phyloP scores from a whole-genome alignment of 2,113 vertebrate species.

The Mionectes macconnelli region DNA sequence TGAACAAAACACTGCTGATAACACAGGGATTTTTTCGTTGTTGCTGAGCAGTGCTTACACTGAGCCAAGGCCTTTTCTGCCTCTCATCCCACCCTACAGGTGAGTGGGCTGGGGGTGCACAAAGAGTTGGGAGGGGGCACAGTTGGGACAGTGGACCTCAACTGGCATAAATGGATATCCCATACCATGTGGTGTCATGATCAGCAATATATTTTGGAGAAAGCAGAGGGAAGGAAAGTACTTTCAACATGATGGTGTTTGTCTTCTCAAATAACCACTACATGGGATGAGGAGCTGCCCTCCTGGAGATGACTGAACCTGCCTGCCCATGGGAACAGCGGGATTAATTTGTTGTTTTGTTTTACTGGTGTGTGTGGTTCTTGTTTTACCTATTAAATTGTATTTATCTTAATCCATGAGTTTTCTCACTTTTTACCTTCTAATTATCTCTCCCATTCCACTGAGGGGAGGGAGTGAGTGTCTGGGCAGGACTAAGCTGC shows the following conservation, averaged over 20 bases:
- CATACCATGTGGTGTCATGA: too few species aligned
- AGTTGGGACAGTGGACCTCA: neutral
- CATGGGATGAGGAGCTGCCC: fast-evolving
- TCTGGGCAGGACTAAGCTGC: neutral
- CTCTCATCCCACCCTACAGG: neutral
- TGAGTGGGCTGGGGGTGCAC: fast-evolving
- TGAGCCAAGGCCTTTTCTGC: neutral
- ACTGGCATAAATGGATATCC: neutral
- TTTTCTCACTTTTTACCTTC: neutral
- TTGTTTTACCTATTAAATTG: neutral
- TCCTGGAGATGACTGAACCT: neutral
- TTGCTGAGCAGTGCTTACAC: neutral
- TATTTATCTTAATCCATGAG: neutral
- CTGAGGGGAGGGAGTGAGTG: fast-evolving
- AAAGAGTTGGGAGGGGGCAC: neutral
- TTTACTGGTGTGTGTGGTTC: fast-evolving
- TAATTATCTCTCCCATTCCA: neutral
- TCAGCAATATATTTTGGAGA: neutral
- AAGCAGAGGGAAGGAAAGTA: neutral
- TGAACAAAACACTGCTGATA: neutral
- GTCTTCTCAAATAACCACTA: neutral
- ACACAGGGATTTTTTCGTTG: neutral
- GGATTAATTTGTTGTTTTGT: neutral
- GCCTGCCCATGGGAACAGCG: fast-evolving
- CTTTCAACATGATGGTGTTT: fast-evolving